Evolutionary conservation across 2,888 invertebrate genomes (phyloP).

Genomic region (Altica lythri): DNA sequence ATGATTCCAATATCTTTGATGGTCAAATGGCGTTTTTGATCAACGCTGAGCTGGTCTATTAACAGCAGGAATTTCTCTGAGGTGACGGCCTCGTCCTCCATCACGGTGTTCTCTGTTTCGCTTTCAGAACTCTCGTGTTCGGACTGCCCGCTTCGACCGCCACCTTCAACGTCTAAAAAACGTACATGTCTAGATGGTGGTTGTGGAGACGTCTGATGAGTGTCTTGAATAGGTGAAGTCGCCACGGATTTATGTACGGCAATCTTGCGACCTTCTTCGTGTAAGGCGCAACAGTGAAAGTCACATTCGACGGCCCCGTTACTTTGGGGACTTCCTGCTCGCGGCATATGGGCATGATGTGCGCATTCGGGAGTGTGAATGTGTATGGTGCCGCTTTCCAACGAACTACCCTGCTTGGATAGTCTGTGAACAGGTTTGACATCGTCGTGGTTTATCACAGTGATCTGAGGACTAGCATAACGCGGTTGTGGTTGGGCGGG

Average conservation of each 20-base stretch:
- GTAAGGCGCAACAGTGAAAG: conserved; percentile 93
- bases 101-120: conserved; percentile 90
- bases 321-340: conserved; percentile 68
- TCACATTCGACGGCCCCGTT: conserved; percentile 79
- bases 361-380: conserved; percentile 84
- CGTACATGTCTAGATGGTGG: conserved; percentile 79
- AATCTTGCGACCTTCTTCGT: conserved; percentile 90
- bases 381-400: conserved; percentile 76
- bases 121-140: conserved; percentile 89
- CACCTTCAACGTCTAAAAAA: conserved; percentile 79
- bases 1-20: conserved; percentile 96
- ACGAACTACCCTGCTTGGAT: conserved; percentile 67
- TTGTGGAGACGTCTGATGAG: conserved; percentile 56
- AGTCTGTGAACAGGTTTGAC: conserved; percentile 59
- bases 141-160: conserved; percentile 56
- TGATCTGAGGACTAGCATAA: conserved; percentile 80
- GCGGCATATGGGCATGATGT: conserved; percentile 69
- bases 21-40: conserved; percentile 88
- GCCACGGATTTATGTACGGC: conserved; percentile 92
- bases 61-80: conserved; percentile 91
- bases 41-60: conserved; percentile 90
- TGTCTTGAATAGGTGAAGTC: conserved; percentile 83
- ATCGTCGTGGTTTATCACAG: conserved; percentile 92
- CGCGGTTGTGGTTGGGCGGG: conserved; percentile 53
- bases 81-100: conserved; percentile 88